Percentiles rank a stretch among this genome's conserved stretches.
Evolutionary conservation across 2,888 invertebrate genomes (phyloP).

Genomic region (Hyposoter dolosus): DNA sequence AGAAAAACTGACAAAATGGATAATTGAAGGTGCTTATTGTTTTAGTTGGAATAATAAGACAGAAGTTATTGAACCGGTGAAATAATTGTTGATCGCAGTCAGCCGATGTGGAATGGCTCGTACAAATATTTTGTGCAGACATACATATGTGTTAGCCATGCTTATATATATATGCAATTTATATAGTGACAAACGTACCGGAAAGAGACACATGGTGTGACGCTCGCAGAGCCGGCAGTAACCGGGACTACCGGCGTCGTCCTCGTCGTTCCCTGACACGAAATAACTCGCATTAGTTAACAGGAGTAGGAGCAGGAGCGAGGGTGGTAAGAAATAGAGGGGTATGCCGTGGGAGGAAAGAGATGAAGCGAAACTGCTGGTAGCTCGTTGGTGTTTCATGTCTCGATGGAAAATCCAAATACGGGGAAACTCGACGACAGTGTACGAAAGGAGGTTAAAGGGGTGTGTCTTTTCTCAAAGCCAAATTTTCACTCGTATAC

Average conservation of each 20-base stretch:
- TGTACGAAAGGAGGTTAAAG: neutral
- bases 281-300: conserved; percentile 72
- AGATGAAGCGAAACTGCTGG: conserved; percentile 50
- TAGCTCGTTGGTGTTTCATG: conserved; percentile 64
- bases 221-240: conserved; percentile 78
- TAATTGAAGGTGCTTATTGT: neutral
- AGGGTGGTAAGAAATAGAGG: conserved; percentile 65
- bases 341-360: conserved; percentile 47
- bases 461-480: conserved; percentile 18
- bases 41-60: neutral
- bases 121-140: neutral
- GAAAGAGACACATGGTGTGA: conserved; percentile 80
- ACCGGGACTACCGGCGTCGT: conserved; percentile 70
- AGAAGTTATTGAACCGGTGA: neutral
- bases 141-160: neutral
- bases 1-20: neutral
- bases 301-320: conserved; percentile 55
- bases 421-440: conserved; percentile 22
- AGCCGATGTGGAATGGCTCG: conserved; percentile 26
- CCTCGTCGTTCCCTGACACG: conserved; percentile 67
- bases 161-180: conserved; percentile 2
- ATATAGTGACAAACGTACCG: conserved; percentile 73
- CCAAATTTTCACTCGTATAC: conserved; percentile 41
- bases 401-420: conserved; percentile 48
- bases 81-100: neutral